Evolutionary conservation across 1,140 invertebrate species (phyloP), one percentile per base, ranked within the genome.

Genomic region (Streblospio benedicti): DNA sequence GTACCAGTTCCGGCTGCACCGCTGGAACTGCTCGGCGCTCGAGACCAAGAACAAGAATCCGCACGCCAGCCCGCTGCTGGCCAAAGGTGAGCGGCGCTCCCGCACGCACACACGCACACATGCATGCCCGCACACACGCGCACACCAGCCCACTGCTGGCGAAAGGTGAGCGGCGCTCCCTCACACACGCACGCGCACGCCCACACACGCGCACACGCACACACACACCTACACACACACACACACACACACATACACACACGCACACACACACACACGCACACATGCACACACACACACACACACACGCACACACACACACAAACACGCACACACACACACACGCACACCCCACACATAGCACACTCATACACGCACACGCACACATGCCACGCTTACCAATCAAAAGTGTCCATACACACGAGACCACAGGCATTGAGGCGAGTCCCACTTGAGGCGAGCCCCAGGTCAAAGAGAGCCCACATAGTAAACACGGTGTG

Each of bases 11-110:
- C 59, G 61, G 38, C 64, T 67, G 6, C 67, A 76, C 38, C 63
- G 75, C 6, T 78, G 76, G 76, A 78, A 78, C 50, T 78, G 76
- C 47, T 76, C 74, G 0, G 67, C 65, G 25, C 52, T 76, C 25
- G 73, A 75, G 52, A 76, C 69, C 85, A 91, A 86, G 54, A 80
- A 85, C 64, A 89, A 90, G 71, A 76, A 87, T 88, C 71, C 80
- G 80, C 64, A 83, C 85, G 64, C 86, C 86, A 73, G 82, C 88
- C 57, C 93, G 86, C 87, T 93, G 89, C 77, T 93, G 86, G 57
- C 65, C 53, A 72, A 67, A 71, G 73, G 73, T 75, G 59, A 62
- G 45, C 60, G 31, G 23, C 30, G 23, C 4, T 14, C 54, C 45
- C 14, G 6, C 12, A 16, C 12, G 12, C 23, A 49, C 12, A 12